Evolutionary conservation across 1,140 invertebrate species (phyloP), one percentile per base, ranked within the genome.

Genomic region (Drosophila yakuba): DNA sequence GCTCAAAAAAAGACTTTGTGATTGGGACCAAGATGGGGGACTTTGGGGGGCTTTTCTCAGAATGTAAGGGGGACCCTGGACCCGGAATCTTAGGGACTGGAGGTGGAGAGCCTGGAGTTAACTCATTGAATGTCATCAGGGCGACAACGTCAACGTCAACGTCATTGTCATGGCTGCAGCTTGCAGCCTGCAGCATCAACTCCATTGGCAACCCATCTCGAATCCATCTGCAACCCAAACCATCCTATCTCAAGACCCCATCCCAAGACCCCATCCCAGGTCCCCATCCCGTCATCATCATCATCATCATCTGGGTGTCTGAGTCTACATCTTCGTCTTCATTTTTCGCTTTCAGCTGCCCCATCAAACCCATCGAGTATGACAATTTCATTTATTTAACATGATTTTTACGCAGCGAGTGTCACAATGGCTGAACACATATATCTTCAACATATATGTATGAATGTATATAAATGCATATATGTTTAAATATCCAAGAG

Each of bases 381-480:
- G 81, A 84, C 76, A 84, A 80, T 84, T 84, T 84, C 81, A 84
- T 84, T 84, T 85, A 80, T 84, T 84, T 78, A 85, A 84, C 68
- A 85, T 78, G 73, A 66, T 80, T 78, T 71, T 73, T 74, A 75
- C 59, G 74, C 55, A 74, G 51, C 57, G 72, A 73, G 80, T 77
- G 68, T 77, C 66, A 63, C 58, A 74, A 72, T 78, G 74, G 74
- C 44, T 63, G 67, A 14, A 14, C 41, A 41, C 51, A 45, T 14
- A 35, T 15, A 51, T 51, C 28, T 35, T 17, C 15, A 12, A 51
- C 7, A 32, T 50, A 32, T n/a, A 32, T 54, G 6, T 15, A 50
- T 66, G 28, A 8, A 32, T 7, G 1, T 32, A 32, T 55, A 68
- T 52, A 43, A 32, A 48, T 60, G 12, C 44, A 20, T 62, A 41